Percentiles rank a stretch among this genome's conserved stretches.
phyloP scores from a whole-genome alignment of 64 coral and sea anemone genomes.

The Actinia equina region DNA sequence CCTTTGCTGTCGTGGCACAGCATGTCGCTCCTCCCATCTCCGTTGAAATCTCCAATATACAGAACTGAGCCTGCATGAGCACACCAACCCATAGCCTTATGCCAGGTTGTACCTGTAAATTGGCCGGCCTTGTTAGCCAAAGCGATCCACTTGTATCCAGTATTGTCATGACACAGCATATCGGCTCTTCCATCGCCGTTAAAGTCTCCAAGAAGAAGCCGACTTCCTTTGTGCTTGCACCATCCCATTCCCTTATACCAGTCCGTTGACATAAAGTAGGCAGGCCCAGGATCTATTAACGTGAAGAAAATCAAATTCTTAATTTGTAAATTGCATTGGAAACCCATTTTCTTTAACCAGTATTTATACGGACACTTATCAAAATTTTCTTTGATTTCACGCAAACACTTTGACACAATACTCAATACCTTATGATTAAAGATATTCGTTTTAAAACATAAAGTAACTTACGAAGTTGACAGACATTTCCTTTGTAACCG shows the following conservation, averaged over 20 bases:
- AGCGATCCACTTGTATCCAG: neutral
- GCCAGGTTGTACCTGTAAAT: conserved; percentile 1
- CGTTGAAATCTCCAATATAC: conserved; percentile 3
- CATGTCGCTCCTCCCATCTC: neutral
- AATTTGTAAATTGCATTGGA: no score
- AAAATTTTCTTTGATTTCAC: no score
- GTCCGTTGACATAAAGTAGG: neutral
- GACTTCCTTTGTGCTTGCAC: neutral
- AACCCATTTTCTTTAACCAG: neutral
- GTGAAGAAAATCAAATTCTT: no score
- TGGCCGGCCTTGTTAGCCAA: neutral
- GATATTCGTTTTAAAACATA: neutral
- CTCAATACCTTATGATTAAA: no score
- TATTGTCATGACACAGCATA: conserved; percentile 6
- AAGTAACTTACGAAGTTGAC: neutral
- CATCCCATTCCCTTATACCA: neutral
- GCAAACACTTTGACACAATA: no score
- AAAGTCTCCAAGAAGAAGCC: neutral
- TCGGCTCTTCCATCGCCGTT: conserved; percentile 16
- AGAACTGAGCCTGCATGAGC: neutral
- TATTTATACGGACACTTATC: no score
- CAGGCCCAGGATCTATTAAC: neutral
- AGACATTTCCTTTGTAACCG: neutral
- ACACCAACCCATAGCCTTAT: neutral
- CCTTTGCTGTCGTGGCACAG: neutral